Conservation (phyloP, 2,113 vertebrate genomes). For the Calonectris borealis region DNA sequence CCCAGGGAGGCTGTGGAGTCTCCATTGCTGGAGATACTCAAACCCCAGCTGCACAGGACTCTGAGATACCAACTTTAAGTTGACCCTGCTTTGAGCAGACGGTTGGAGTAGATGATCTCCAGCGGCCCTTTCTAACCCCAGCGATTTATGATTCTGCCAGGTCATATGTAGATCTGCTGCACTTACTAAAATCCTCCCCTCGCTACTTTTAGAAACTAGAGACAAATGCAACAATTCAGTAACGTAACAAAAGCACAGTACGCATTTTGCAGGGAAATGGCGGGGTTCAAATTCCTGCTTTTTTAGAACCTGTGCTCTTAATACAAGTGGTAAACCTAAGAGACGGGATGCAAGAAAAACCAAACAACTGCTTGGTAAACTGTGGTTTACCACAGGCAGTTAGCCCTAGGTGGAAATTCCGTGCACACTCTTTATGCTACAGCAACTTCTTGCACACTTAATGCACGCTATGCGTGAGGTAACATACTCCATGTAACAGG, state of each 20-base stretch:
- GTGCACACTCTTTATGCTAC: not conserved
- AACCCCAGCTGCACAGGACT: not conserved
- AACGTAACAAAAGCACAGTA: not conserved
- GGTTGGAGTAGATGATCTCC: not conserved
- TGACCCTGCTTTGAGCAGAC: not conserved
- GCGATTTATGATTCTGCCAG: not conserved
- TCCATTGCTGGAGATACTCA: not conserved
- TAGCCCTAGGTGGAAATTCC: not conserved
- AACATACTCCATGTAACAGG: not conserved
- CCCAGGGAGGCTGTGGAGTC: not conserved
- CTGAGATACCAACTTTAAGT: not conserved
- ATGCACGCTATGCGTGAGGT: not conserved
- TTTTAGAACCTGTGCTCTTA: not conserved
- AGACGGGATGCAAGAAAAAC: not conserved
- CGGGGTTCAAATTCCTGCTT: not conserved
- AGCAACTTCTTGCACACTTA: not conserved
- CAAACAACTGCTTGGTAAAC: not conserved
- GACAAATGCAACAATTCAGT: not conserved
- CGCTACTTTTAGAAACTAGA: not conserved
- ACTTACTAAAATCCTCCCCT: not conserved
- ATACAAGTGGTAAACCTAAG: not conserved
- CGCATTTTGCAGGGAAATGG: not conserved
- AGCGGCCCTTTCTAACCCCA: not conserved
- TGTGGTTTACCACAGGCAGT: not conserved
- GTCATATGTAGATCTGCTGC: not conserved